Percentiles rank a stretch among this genome's conserved stretches.
These are phyloP conservation scores for Beaufortia kweichowensis DNA, from an alignment of 2,113 vertebrate genomes.

Conservation along the genomic window DNA sequence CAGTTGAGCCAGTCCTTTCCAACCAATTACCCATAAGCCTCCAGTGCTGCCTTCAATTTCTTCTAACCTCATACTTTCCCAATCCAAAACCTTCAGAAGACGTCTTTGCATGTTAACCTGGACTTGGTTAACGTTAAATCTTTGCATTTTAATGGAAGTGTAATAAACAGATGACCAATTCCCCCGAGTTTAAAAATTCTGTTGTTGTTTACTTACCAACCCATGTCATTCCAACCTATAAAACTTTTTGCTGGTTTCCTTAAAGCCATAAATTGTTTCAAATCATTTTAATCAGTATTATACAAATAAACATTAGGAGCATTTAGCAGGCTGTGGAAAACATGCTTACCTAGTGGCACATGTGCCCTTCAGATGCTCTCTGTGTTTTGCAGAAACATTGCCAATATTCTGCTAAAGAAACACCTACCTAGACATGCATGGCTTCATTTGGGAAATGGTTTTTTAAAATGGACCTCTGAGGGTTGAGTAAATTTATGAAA, in stretches of 20 bases:
- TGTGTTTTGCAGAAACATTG: not conserved
- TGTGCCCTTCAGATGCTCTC: constrained; percentile 19
- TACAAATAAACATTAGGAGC: not conserved
- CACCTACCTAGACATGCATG: not conserved
- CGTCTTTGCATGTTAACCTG: too few relatives aligned
- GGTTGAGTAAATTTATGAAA: not conserved
- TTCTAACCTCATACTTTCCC: not conserved
- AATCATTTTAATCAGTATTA: too few relatives aligned
- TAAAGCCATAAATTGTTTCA: not conserved
- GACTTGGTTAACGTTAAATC: too few relatives aligned
- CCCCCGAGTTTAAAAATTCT: not conserved
- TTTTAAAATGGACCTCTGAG: not conserved
- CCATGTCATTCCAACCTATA: not conserved
- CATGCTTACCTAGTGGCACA: not conserved
- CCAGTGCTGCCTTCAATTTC: not conserved
- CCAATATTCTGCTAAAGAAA: constrained; percentile 18
- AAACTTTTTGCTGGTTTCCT: not conserved
- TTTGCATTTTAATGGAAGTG: too few relatives aligned
- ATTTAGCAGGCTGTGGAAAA: not conserved
- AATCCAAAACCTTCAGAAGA: not conserved
- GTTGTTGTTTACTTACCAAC: not conserved
- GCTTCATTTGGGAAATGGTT: not conserved
- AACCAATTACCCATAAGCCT: not conserved
- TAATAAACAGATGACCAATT: too few relatives aligned
- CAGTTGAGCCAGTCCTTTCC: not conserved